A percentile compares a stretch with the other conserved stretches of the same genome.
phyloP scores from a whole-genome alignment of 1,140 invertebrate genomes.

The Dermatophagoides farinae region DNA sequence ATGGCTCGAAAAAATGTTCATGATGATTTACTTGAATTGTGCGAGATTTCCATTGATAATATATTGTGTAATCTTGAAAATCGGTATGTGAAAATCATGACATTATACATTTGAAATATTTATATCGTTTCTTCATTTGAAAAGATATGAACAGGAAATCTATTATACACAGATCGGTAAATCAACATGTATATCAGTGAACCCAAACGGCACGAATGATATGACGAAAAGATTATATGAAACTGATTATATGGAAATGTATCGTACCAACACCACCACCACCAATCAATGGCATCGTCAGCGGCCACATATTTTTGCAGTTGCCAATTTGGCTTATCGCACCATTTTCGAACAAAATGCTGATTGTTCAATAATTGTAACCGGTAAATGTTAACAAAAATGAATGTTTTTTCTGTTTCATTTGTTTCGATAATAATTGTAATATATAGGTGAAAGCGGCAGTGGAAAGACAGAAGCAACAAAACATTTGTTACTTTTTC shows the following conservation, averaged over 20 bases:
- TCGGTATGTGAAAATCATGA: background rate
- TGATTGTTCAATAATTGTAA: background rate
- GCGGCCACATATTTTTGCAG: constrained; percentile 64
- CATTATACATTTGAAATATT: background rate
- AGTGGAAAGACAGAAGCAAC: constrained; percentile 86
- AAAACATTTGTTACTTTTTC: constrained; percentile 79
- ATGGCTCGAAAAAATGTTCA: background rate
- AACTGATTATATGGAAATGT: background rate
- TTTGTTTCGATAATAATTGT: constrained; percentile 39
- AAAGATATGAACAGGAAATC: background rate
- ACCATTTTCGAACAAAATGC: background rate
- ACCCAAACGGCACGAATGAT: background rate
- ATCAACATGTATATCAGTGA: background rate
- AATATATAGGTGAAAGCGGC: constrained; percentile 92
- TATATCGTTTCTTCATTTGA: background rate
- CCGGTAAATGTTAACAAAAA: background rate
- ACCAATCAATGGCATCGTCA: background rate
- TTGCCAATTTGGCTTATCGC: constrained; percentile 64
- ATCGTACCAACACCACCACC: background rate
- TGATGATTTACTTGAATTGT: background rate
- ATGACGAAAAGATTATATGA: background rate
- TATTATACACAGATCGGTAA: background rate
- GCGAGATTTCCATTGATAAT: background rate
- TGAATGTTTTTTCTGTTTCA: constrained; percentile 28
- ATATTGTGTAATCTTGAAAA: background rate